These are phyloP conservation scores for Manis crassicaudata DNA, from an alignment of 2,797 vertebrate genomes.

Conservation along the genomic window DNA sequence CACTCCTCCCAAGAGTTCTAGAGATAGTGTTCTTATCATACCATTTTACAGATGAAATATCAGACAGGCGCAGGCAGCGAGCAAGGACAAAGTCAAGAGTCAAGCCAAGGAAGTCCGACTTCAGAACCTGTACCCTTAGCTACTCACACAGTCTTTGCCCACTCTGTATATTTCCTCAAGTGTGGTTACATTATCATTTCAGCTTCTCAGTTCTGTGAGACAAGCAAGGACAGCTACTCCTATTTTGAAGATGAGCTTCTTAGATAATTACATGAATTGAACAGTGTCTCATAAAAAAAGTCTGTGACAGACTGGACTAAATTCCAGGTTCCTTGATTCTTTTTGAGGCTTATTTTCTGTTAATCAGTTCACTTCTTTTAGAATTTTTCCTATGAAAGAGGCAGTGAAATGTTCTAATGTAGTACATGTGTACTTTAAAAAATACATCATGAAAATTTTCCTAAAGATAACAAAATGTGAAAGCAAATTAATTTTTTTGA, in stretches of 20 bases:
- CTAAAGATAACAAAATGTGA: conserved; percentile 41
- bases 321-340: conserved; percentile 6
- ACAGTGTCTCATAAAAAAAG: background rate
- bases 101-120: background rate
- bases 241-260: background rate
- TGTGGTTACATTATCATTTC: background rate
- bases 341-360: background rate
- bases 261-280: background rate
- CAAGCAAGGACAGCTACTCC: background rate
- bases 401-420: background rate
- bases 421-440: background rate
- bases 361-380: conserved; percentile 26
- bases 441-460: background rate
- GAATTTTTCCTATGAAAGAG: background rate
- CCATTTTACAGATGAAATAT: background rate
- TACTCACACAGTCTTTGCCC: background rate
- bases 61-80: background rate
- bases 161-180: background rate
- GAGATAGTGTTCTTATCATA: background rate
- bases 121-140: background rate
- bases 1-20: background rate
- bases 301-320: background rate
- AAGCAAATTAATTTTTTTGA: background rate
- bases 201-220: background rate
- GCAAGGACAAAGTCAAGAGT: background rate